These are phyloP conservation scores for Phataginus tricuspis DNA, from an alignment of 2,797 vertebrate species.

Conservation along the genomic window DNA sequence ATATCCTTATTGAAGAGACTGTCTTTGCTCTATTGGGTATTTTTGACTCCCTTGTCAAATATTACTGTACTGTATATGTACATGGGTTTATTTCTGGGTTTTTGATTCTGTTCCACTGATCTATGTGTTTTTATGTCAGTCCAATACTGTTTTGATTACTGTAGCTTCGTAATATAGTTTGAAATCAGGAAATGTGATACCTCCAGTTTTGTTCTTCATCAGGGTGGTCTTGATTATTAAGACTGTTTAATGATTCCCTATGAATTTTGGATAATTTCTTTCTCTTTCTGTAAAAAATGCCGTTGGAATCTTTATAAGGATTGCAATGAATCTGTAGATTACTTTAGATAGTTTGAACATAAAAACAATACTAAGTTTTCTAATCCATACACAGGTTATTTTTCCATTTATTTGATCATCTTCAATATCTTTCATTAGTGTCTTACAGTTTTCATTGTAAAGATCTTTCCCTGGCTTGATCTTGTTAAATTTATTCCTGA, in stretches of 20 bases:
- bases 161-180: not conserved
- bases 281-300: not conserved
- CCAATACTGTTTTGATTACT: not conserved
- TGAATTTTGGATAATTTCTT: not conserved
- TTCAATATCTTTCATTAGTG: not conserved
- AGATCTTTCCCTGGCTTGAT: not conserved
- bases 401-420: not conserved
- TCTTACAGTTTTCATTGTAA: not conserved
- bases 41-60: not conserved
- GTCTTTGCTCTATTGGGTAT: not conserved
- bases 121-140: not conserved
- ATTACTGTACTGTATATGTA: not conserved
- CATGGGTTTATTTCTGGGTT: not conserved
- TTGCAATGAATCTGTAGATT: not conserved
- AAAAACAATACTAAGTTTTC: not conserved
- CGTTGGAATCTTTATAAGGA: not conserved
- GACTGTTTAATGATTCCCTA: not conserved
- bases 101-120: not conserved
- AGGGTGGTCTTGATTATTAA: not conserved
- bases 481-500: no score
- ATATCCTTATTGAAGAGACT: not conserved
- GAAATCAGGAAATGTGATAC: not conserved
- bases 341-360: not conserved
- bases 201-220: not conserved
- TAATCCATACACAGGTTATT: not conserved